A percentile compares a stretch with the other conserved stretches of the same genome.
Evolutionary conservation across 30 jellyfish, hydroid and myxozoan species (phyloP).

Genomic region (Rhopilema esculentum): DNA sequence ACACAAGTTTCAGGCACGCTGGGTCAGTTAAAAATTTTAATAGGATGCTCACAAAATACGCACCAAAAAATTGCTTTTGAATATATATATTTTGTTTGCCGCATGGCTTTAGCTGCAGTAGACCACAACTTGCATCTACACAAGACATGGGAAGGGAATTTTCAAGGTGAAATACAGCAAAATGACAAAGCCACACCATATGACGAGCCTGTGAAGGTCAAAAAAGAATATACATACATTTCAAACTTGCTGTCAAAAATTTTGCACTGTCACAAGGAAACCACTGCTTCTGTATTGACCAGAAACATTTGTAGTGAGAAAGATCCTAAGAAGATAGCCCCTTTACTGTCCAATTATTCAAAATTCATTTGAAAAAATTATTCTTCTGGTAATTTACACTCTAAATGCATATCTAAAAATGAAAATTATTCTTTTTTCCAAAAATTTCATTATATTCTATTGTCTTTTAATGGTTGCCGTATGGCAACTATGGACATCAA

Average conservation of each 20-base stretch:
- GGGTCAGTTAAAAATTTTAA: too few species aligned
- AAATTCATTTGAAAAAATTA: background rate
- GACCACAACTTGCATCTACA: constrained; percentile 18
- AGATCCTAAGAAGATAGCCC: constrained; percentile 32
- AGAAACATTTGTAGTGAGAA: constrained; percentile 17
- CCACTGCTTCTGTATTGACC: constrained; percentile 1
- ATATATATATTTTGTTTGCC: constrained; percentile 1
- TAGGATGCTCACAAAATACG: constrained; percentile 1
- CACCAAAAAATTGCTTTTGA: background rate
- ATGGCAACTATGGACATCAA: background rate
- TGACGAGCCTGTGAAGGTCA: too few species aligned
- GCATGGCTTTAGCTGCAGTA: constrained; percentile 48
- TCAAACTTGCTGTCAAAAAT: too few species aligned
- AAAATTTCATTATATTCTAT: background rate
- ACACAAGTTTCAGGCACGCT: background rate
- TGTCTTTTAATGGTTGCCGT: background rate
- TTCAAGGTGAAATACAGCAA: too few species aligned
- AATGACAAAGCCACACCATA: too few species aligned
- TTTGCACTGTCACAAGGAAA: too few species aligned
- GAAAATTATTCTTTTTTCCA: background rate
- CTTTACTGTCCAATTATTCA: background rate
- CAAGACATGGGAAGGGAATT: background rate
- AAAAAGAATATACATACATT: too few species aligned
- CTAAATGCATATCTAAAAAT: background rate
- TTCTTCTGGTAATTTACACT: background rate